Evolutionary conservation across 2,888 invertebrate species (phyloP), one percentile per base, ranked within the genome.

Genomic region (Sycophila texana): DNA sequence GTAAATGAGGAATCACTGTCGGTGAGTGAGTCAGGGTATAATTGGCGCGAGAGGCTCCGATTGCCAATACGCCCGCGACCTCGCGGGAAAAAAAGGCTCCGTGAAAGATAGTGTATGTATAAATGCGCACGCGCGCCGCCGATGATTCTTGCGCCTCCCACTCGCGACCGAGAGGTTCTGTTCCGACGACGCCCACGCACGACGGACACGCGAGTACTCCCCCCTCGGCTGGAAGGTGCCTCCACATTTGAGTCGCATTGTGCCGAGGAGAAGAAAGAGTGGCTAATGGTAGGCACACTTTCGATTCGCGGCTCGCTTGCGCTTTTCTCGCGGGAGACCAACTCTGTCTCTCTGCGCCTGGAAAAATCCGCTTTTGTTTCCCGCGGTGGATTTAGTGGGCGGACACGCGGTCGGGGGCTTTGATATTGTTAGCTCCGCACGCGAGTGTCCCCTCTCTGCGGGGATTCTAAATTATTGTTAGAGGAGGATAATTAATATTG

Each of bases 1-100:
- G 70, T 65, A 74, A 79, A 74, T 74, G 68, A 75, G 75, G 65
- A 74, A 16, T 66, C 18, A 55, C 70, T 74, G 68, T 74, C 53
- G 60, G 57, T 70, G 26, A 16, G 58, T 66, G 70, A 79, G 65
- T 79, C 74, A 74, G 63, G 74, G 26, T 26, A 74, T 79, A 70
- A 79, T 79, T 74, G 79, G 71, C 53, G 20, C 58, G 7, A 14
- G 39, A 18, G 51, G 53, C 53, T 20, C 12, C 47, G 39, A 58
- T 55, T 61, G 57, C 26, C n/a, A 53, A 30, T 26, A 47, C 39
- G 39, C 39, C 39, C 39, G 39, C 39, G 39, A 39, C 16, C 57
- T 0, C 51, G 1, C 20, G 57, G 66, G 53, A 66, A 68, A 47
- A 55, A 18, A 74, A 63, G 14, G 47, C 13, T 4, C 47, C 18